Evolutionary conservation across 2,888 invertebrate genomes (phyloP).

Genomic region (Nomada ferruginata): DNA sequence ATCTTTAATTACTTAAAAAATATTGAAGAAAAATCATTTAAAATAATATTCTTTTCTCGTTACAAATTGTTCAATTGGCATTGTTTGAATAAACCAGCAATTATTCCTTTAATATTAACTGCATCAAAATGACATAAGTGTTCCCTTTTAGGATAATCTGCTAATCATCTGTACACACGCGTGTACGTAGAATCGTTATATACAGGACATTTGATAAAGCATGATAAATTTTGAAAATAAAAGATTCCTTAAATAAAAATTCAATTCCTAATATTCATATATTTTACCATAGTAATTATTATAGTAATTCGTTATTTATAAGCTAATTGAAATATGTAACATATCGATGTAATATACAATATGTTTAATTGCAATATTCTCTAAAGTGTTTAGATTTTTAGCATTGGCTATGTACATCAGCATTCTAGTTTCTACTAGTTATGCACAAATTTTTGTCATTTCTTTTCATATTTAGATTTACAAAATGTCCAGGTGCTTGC

Average conservation of each 20-base stretch:
- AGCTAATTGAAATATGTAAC: slow-evolving; percentile 6
- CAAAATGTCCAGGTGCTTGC: slow-evolving; percentile 36
- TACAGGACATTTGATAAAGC: slow-evolving; percentile 42
- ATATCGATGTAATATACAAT: slow-evolving; percentile 4
- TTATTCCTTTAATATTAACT: slow-evolving; percentile 7
- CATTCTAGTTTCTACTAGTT: slow-evolving; percentile 7
- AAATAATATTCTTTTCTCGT: slow-evolving; percentile 36
- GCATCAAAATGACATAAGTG: slow-evolving; percentile 14
- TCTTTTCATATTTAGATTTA: slow-evolving; percentile 28
- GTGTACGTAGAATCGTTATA: slow-evolving; percentile 37
- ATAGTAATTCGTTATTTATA: not conserved
- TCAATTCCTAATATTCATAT: slow-evolving; percentile 8
- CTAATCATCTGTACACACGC: slow-evolving; percentile 41
- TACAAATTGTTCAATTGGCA: slow-evolving; percentile 14
- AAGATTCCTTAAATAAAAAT: slow-evolving; percentile 34
- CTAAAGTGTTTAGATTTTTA: not conserved
- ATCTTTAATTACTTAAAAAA: slow-evolving; percentile 42
- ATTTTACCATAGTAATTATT: not conserved
- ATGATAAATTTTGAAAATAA: slow-evolving; percentile 53
- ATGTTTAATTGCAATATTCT: not conserved
- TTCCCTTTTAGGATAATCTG: slow-evolving; percentile 17
- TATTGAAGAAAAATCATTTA: slow-evolving; percentile 33
- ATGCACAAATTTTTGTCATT: slow-evolving; percentile 13
- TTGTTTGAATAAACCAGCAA: slow-evolving; percentile 11
- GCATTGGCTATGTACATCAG: slow-evolving; percentile 20